These are phyloP conservation scores for Laodelphax striatellus DNA, from an alignment of 1,140 invertebrate genomes.

Conservation along the genomic window DNA sequence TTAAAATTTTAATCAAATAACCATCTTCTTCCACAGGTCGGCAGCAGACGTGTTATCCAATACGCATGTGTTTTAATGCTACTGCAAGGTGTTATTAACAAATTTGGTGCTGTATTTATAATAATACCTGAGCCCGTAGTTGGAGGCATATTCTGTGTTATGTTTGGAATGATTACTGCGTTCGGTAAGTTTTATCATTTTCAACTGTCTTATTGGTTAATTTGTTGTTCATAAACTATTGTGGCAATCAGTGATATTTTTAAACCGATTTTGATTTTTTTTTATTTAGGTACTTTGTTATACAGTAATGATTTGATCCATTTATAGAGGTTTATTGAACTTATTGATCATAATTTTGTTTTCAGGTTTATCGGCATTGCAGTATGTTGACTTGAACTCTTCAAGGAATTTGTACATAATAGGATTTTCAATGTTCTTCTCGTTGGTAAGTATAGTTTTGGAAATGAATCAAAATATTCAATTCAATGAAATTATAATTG, in stretches of 20 bases:
- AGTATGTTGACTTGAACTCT: constrained; percentile 71
- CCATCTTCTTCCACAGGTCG: constrained; percentile 45
- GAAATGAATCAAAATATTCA: background rate
- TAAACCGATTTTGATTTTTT: too few species aligned
- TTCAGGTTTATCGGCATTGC: constrained; percentile 62
- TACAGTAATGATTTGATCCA: too few species aligned
- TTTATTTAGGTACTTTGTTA: too few species aligned
- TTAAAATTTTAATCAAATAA: too few species aligned
- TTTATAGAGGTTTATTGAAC: too few species aligned
- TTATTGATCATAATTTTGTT: constrained; percentile 7
- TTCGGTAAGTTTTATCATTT: constrained; percentile 41
- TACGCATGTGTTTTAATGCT: constrained; percentile 67
- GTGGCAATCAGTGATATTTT: too few species aligned
- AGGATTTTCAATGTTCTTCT: constrained; percentile 79
- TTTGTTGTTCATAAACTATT: too few species aligned
- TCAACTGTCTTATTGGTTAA: too few species aligned
- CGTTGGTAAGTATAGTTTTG: constrained; percentile 40
- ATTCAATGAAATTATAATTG: background rate
- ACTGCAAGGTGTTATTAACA: constrained; percentile 64
- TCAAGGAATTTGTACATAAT: constrained; percentile 76
- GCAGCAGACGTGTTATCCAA: constrained; percentile 74
- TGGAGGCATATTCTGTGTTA: constrained; percentile 75
- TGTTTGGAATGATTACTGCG: constrained; percentile 77
- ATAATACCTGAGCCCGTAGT: constrained; percentile 83
- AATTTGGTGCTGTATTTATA: constrained; percentile 76